Percentiles rank a stretch among this genome's conserved stretches.
phyloP scores from a whole-genome alignment of 2,113 vertebrate genomes.

The Elephas maximus region DNA sequence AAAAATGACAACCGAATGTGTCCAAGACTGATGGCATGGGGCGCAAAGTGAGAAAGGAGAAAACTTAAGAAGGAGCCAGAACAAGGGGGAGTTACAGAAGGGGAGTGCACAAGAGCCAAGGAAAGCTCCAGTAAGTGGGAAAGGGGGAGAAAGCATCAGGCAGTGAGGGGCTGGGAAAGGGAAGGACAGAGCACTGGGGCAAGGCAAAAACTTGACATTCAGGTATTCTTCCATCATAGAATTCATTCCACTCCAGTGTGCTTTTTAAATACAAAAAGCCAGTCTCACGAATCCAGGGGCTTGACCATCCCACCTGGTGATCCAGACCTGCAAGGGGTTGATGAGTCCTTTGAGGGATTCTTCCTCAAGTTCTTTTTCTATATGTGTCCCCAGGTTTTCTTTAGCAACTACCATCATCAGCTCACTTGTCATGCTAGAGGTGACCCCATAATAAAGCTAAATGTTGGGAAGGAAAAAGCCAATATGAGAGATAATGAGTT shows the following conservation, averaged over 20 bases:
- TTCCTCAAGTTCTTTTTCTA: slow-evolving; percentile 87
- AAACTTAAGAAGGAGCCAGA: neutral
- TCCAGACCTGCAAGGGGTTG: slow-evolving; percentile 93
- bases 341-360: slow-evolving; percentile 80
- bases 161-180: too few species aligned
- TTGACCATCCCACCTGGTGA: slow-evolving; percentile 90
- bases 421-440: slow-evolving; percentile 89
- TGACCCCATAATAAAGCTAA: slow-evolving; percentile 93
- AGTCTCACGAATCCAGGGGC: neutral
- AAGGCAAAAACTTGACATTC: neutral
- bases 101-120: neutral
- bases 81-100: neutral
- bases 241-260: neutral
- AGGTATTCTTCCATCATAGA: neutral
- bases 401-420: slow-evolving; percentile 90
- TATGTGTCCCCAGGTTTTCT: slow-evolving; percentile 91
- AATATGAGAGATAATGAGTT: slow-evolving; percentile 28
- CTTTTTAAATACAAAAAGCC: slow-evolving; percentile 21
- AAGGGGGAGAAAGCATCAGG: neutral
- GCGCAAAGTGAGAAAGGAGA: neutral
- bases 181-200: neutral
- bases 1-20: neutral
- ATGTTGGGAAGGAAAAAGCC: slow-evolving; percentile 60
- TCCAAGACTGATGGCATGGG: too few species aligned
- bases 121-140: neutral